A percentile compares a stretch with the other conserved stretches of the same genome.
phyloP scores from a whole-genome alignment of 2,888 invertebrate species.

The Pseudococcus jackbeardsleyi region DNA sequence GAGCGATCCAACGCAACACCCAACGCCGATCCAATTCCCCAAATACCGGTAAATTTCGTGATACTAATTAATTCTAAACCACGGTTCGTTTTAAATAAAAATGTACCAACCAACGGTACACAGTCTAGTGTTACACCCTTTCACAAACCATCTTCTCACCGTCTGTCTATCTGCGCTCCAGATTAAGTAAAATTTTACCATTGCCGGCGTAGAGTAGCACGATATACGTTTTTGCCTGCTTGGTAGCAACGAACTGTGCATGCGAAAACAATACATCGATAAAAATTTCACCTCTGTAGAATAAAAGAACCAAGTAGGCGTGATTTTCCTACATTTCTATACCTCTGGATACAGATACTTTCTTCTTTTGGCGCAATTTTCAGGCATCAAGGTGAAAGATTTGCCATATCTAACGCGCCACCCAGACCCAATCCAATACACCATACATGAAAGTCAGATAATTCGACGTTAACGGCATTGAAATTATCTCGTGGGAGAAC shows the following conservation, averaged over 20 bases:
- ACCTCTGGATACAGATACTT: background rate
- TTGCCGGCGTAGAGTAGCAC: background rate
- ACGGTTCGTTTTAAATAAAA: background rate
- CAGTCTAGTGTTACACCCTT: background rate
- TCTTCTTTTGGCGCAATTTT: background rate
- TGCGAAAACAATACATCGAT: constrained; percentile 46
- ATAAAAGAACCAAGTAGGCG: constrained; percentile 32
- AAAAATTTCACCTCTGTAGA: background rate
- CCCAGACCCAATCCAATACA: background rate
- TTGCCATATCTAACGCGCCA: background rate
- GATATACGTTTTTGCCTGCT: background rate
- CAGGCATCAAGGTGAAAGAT: constrained; percentile 13
- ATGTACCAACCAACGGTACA: background rate
- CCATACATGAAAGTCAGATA: background rate
- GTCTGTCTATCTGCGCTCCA: background rate
- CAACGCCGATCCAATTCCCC: background rate
- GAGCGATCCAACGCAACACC: background rate
- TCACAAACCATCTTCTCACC: constrained; percentile 15
- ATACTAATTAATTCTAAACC: background rate
- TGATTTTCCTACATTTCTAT: constrained; percentile 22
- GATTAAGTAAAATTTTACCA: background rate
- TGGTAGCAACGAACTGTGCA: background rate
- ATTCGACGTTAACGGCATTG: background rate
- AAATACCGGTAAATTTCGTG: constrained; percentile 19
- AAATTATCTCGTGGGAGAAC: constrained; percentile 41